A percentile compares a stretch with the other conserved stretches of the same genome.
phyloP scores from a whole-genome alignment of 2,888 invertebrate species.

The Heliconius aoede region DNA sequence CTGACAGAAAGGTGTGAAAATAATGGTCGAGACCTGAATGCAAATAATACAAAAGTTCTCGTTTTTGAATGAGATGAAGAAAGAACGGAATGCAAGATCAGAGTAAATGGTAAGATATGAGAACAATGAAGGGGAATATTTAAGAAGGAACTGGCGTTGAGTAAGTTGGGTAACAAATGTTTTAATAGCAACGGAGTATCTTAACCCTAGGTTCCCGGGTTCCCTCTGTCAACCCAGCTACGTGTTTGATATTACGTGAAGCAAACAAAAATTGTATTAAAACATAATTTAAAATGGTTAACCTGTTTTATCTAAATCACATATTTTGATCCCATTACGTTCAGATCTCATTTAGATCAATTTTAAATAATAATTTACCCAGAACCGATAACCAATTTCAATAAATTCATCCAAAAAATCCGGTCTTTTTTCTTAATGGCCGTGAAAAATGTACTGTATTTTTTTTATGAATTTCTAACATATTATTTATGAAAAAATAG shows the following conservation, averaged over 20 bases:
- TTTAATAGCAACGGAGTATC: too few relatives aligned
- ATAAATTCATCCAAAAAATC: constrained; percentile 48
- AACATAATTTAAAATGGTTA: not conserved
- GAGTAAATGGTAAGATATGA: too few relatives aligned
- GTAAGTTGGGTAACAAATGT: not conserved
- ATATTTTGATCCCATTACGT: constrained; percentile 31
- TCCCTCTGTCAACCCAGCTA: not conserved
- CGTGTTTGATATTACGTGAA: not conserved
- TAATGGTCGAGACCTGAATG: too few relatives aligned
- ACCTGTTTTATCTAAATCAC: not conserved
- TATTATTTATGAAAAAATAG: too few relatives aligned
- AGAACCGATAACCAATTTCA: constrained; percentile 46
- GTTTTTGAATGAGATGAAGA: too few relatives aligned
- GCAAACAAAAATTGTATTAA: not conserved
- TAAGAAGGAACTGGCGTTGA: not conserved
- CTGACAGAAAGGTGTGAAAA: too few relatives aligned
- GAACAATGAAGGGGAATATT: too few relatives aligned
- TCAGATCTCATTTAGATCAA: constrained; percentile 39
- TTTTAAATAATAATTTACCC: constrained; percentile 43
- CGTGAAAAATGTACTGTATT: constrained; percentile 1
- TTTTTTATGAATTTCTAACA: not conserved
- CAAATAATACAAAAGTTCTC: too few relatives aligned
- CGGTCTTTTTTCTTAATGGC: constrained; percentile 37
- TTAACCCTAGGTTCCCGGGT: too few relatives aligned
- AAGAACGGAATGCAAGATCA: too few relatives aligned